Evolutionary conservation across 2,797 vertebrate genomes (phyloP).

Genomic region (Potorous gilbertii): DNA sequence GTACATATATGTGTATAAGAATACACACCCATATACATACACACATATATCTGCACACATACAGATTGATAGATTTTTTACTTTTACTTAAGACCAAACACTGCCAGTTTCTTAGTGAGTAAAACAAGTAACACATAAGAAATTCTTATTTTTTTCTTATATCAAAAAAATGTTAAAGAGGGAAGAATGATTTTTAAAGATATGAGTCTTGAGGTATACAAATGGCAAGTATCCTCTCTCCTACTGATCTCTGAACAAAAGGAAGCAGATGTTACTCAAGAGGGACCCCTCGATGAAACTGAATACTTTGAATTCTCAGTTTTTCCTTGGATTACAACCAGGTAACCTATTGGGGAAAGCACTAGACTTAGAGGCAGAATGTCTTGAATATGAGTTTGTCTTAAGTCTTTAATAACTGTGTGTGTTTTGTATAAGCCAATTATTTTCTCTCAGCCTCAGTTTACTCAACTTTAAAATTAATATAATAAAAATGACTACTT

Average conservation of each 20-base stretch:
- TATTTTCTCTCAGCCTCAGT: background rate
- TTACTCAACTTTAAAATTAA: background rate
- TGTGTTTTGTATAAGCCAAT: background rate
- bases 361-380: background rate
- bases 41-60: background rate
- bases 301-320: background rate
- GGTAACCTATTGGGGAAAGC: background rate
- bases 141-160: background rate
- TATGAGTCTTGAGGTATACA: background rate
- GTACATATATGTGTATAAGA: too few species aligned
- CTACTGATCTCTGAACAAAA: background rate
- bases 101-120: background rate
- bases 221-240: background rate
- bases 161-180: background rate
- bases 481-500: background rate
- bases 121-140: background rate
- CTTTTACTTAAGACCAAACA: background rate
- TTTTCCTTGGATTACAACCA: background rate
- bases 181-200: background rate
- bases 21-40: background rate
- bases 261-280: background rate
- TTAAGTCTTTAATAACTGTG: background rate
- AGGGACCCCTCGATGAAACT: background rate
- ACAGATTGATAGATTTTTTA: background rate
- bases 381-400: background rate